Evolutionary conservation across 2,113 vertebrate species (phyloP).

Genomic region (Tachuris rubrigastra): DNA sequence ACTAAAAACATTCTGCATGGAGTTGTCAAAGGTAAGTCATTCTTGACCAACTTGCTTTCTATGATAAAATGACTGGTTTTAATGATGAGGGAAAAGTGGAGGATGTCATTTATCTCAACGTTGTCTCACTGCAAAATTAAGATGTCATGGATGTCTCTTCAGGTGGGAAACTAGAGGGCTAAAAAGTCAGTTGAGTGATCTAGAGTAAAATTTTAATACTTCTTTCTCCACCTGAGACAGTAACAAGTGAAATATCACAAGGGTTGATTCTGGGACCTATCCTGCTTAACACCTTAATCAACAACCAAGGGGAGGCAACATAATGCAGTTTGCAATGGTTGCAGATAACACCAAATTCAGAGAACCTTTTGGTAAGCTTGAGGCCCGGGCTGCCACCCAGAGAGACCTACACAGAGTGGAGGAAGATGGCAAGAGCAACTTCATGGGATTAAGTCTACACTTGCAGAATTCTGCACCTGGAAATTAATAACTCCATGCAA

Average conservation of each 20-base stretch:
- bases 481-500: not conserved
- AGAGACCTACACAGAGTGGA: not conserved
- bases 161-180: not conserved
- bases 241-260: not conserved
- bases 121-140: not conserved
- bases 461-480: not conserved
- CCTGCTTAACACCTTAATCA: not conserved
- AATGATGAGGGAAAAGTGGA: not conserved
- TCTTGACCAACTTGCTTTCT: not conserved
- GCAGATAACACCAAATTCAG: not conserved
- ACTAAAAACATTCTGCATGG: not conserved
- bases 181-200: not conserved
- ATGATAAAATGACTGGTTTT: not conserved
- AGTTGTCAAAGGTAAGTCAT: not conserved
- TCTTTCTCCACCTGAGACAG: not conserved
- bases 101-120: not conserved
- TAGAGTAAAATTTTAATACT: not conserved
- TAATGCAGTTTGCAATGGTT: not conserved
- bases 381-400: not conserved
- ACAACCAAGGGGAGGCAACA: not conserved
- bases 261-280: not conserved
- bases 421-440: not conserved
- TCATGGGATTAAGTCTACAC: not conserved
- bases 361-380: not conserved
- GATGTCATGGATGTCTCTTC: not conserved